Evolutionary conservation across 2,797 vertebrate species (phyloP).

Genomic region (Aeoliscus strigatus): DNA sequence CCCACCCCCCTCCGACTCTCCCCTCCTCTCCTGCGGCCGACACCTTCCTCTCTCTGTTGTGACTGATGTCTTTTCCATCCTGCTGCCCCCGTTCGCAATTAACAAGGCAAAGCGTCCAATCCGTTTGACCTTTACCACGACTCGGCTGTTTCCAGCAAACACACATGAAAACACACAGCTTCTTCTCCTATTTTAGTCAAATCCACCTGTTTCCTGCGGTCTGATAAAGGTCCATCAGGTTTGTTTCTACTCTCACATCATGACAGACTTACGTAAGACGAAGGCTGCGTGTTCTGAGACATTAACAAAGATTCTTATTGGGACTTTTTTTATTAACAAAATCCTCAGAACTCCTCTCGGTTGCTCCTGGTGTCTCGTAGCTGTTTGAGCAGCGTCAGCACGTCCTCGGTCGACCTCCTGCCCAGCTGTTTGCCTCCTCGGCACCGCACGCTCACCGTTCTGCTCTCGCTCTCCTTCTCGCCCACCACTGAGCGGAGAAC

Average conservation of each 20-base stretch:
- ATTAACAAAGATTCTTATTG: slow-evolving; percentile 17
- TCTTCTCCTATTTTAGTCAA: slow-evolving; percentile 74
- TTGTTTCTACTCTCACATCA: slow-evolving; percentile 44
- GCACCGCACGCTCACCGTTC: slow-evolving; percentile 79
- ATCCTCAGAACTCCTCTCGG: slow-evolving; percentile 75
- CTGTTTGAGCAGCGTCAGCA: slow-evolving; percentile 69
- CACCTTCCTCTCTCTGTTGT: slow-evolving; percentile 47
- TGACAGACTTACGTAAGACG: slow-evolving; percentile 25
- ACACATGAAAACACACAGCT: slow-evolving; percentile 60
- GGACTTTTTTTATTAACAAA: slow-evolving; percentile 24
- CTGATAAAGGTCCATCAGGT: slow-evolving; percentile 54
- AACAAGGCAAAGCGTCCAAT: slow-evolving; percentile 55
- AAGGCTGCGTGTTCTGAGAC: neutral
- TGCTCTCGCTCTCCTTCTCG: slow-evolving; percentile 73
- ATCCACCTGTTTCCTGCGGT: slow-evolving; percentile 42
- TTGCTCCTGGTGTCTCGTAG: slow-evolving; percentile 72
- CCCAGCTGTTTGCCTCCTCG: slow-evolving; percentile 78
- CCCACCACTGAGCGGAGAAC: slow-evolving; percentile 77
- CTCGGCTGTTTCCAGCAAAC: slow-evolving; percentile 71
- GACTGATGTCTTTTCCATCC: slow-evolving; percentile 68
- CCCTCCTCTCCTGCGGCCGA: slow-evolving; percentile 15
- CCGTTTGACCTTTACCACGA: slow-evolving; percentile 65
- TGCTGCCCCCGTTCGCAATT: slow-evolving; percentile 60
- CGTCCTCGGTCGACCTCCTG: slow-evolving; percentile 57
- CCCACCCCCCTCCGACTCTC: slow-evolving; percentile 27